Conservation (phyloP, 1,140 invertebrate species). For the Calosoma granatense region DNA sequence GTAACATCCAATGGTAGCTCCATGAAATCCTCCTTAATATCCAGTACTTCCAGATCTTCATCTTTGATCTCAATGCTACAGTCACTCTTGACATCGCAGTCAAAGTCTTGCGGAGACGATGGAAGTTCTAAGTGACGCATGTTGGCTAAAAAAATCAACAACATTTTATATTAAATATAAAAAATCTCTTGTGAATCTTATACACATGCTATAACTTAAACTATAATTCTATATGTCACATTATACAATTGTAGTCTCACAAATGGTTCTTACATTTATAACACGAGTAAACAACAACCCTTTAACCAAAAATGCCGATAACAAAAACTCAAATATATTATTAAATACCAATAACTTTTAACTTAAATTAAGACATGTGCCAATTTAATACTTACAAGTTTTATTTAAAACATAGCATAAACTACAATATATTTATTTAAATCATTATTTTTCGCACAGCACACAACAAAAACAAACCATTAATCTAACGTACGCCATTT, state of each 20-base stretch:
- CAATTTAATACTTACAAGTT: too few species aligned
- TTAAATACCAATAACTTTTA: too few species aligned
- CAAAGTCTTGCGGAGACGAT: neutral
- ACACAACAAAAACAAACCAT: neutral
- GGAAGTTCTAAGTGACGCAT: slow-evolving; percentile 1
- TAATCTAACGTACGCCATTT: neutral
- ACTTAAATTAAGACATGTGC: too few species aligned
- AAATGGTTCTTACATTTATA: too few species aligned
- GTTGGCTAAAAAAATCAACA: too few species aligned
- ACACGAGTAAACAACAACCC: too few species aligned
- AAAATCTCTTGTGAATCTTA: neutral
- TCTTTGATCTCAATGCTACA: slow-evolving; percentile 16
- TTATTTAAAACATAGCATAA: too few species aligned
- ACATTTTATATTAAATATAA: too few species aligned
- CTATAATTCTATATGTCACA: neutral
- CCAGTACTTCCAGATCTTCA: slow-evolving; percentile 11
- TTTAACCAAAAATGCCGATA: neutral
- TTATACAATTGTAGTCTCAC: neutral
- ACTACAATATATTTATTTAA: too few species aligned
- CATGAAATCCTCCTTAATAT: slow-evolving; percentile 4
- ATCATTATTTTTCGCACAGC: too few species aligned
- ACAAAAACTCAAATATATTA: neutral
- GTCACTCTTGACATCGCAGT: neutral
- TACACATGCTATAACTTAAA: neutral
- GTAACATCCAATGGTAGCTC: slow-evolving; percentile 16